These are phyloP conservation scores for Timema podura DNA, from an alignment of 2,888 invertebrate genomes.

Conservation along the genomic window DNA sequence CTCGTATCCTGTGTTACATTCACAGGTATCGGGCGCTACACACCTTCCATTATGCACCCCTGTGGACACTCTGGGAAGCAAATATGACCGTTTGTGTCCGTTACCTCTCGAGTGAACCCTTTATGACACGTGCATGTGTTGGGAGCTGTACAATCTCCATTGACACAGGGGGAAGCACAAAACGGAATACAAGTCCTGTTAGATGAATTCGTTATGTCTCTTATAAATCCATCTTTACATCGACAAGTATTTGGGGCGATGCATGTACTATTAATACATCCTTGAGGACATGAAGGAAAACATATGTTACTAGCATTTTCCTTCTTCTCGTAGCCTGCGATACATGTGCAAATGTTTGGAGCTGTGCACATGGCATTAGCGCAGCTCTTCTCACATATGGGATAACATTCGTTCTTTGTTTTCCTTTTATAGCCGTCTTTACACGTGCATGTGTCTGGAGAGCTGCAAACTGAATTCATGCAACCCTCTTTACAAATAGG, in stretches of 20 bases:
- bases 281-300: slow-evolving; percentile 36
- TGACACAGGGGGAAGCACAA: slow-evolving; percentile 29
- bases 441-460: slow-evolving; percentile 41
- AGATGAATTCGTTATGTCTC: background rate
- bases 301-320: slow-evolving; percentile 18
- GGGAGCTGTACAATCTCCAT: slow-evolving; percentile 51
- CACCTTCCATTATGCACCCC: slow-evolving; percentile 11
- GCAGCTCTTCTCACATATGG: slow-evolving; percentile 35
- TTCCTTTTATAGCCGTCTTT: slow-evolving; percentile 29
- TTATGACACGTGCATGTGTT: slow-evolving; percentile 53
- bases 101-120: too few relatives aligned
- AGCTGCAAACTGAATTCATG: slow-evolving; percentile 35
- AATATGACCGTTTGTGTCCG: too few relatives aligned
- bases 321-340: slow-evolving; percentile 46
- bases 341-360: slow-evolving; percentile 54
- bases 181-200: background rate
- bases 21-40: background rate
- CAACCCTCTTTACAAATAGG: slow-evolving; percentile 27
- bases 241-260: slow-evolving; percentile 41
- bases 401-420: slow-evolving; percentile 19
- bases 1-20: background rate
- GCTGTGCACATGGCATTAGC: slow-evolving; percentile 50
- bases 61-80: too few relatives aligned
- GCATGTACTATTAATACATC: slow-evolving; percentile 35
- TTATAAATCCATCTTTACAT: slow-evolving; percentile 33